These are phyloP conservation scores for Coregonus sp. DNA, from an alignment of 2,797 vertebrate genomes.

Conservation along the genomic window DNA sequence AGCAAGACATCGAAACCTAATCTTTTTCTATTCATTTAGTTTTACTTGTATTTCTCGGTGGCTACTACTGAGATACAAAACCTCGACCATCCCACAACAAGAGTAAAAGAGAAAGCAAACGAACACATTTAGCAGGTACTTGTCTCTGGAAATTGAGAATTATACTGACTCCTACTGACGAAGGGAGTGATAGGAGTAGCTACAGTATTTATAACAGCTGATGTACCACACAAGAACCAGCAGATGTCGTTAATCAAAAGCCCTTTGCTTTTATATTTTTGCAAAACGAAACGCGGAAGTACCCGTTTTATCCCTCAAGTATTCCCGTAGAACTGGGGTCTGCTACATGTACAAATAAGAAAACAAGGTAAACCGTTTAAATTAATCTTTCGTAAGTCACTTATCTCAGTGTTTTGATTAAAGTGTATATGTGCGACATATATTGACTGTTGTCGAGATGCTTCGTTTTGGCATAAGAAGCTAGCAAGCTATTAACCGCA, in stretches of 20 bases:
- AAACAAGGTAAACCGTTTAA: slow-evolving; percentile 21
- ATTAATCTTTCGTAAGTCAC: not conserved
- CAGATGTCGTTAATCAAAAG: slow-evolving; percentile 25
- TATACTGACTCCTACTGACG: no score
- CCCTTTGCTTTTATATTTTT: not conserved
- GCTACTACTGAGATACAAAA: no score
- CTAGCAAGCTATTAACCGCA: not conserved
- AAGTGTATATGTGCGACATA: fast-evolving
- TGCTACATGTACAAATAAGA: slow-evolving; percentile 14
- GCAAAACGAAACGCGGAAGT: slow-evolving; percentile 42
- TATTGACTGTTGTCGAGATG: no score
- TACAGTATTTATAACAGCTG: no score
- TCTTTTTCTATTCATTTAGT: not conserved
- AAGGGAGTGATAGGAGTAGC: no score
- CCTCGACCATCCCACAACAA: no score
- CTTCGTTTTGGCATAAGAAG: not conserved
- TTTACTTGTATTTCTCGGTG: not conserved
- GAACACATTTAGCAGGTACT: no score
- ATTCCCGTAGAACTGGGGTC: slow-evolving; percentile 57
- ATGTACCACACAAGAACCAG: slow-evolving; percentile 21
- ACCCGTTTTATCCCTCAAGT: slow-evolving; percentile 34
- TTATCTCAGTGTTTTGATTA: not conserved
- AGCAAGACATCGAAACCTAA: not conserved
- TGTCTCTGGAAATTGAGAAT: no score
- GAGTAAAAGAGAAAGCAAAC: no score